These are phyloP conservation scores for Ptychodera flava DNA, from an alignment of 35 echinoderm and acorn worm species.

Conservation along the genomic window DNA sequence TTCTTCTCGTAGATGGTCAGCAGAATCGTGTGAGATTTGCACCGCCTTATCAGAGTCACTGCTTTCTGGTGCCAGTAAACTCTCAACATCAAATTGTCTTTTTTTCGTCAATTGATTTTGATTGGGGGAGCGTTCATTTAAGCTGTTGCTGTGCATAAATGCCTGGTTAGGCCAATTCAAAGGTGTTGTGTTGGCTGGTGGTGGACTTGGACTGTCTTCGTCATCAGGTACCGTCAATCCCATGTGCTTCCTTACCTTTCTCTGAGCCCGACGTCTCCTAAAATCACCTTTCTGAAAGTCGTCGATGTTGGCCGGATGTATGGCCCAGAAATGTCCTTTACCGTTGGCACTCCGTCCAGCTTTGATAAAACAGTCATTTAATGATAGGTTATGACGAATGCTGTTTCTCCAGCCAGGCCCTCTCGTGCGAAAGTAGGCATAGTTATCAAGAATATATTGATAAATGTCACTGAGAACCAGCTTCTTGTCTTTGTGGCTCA, in stretches of 20 bases:
- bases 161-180: background rate
- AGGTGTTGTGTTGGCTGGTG: background rate
- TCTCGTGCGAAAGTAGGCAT: constrained; percentile 37
- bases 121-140: background rate
- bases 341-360: constrained; percentile 5
- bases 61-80: constrained; percentile 3
- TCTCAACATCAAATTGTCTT: constrained; percentile 12
- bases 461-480: constrained; percentile 95
- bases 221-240: constrained; percentile 9
- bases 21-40: background rate
- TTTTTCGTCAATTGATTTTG: background rate
- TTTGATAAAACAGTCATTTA: constrained; percentile 20
- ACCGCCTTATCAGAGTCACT: background rate
- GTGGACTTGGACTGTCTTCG: background rate
- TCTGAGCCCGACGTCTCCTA: constrained; percentile 5
- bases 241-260: constrained; percentile 20
- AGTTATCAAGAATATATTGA: constrained; percentile 83
- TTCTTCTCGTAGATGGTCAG: background rate
- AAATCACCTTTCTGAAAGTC: constrained; percentile 26
- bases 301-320: constrained; percentile 10
- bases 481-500: constrained; percentile 56
- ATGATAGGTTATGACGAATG: constrained; percentile 15
- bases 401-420: constrained; percentile 21
- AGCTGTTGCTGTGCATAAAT: background rate
- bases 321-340: constrained; percentile 18